A percentile compares a stretch with the other conserved stretches of the same genome.
Conservation (phyloP, 2,797 vertebrate species). For the Cryptoprocta ferox region DNA sequence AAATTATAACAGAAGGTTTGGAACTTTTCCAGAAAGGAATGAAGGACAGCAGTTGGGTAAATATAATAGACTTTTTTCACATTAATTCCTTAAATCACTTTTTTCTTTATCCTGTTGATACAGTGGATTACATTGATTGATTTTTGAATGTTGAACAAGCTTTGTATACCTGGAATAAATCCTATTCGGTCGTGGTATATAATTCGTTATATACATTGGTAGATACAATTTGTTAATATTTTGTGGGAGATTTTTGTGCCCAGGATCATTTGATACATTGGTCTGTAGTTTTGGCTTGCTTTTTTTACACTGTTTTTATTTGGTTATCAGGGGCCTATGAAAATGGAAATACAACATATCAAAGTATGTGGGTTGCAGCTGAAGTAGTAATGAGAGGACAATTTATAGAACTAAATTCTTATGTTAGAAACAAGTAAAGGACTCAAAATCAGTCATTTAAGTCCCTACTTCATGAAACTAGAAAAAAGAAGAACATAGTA, state of each 20-base stretch:
- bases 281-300: neutral
- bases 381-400: neutral
- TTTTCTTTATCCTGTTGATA: neutral
- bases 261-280: neutral
- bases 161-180: neutral
- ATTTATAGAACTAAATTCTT: neutral
- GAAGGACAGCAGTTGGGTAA: neutral
- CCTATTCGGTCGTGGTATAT: neutral
- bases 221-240: neutral
- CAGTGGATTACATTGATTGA: neutral
- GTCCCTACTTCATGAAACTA: neutral
- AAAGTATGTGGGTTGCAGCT: neutral
- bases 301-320: neutral
- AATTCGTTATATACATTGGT: neutral
- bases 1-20: neutral
- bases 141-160: neutral
- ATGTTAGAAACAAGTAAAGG: neutral
- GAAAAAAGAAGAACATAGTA: constrained; percentile 33
- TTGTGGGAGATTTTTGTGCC: neutral
- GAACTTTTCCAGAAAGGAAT: neutral
- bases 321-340: neutral
- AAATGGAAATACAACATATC: neutral
- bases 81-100: neutral
- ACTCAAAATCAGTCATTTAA: neutral
- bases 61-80: neutral